These are phyloP conservation scores for Nicator chloris DNA, from an alignment of 2,113 vertebrate genomes.

Conservation along the genomic window DNA sequence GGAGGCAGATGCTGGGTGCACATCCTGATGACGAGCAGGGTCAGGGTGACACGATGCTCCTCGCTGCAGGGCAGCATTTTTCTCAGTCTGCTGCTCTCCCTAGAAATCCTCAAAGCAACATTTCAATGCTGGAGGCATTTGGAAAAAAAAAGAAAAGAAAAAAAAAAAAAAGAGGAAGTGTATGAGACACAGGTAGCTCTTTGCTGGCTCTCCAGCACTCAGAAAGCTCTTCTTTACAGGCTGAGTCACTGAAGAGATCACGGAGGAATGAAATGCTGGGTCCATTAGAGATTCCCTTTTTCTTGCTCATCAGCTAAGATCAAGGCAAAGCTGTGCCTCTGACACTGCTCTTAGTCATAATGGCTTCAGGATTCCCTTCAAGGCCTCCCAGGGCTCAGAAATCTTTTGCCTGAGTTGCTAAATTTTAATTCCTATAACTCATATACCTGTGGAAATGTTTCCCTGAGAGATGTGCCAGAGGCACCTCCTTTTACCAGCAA, in stretches of 20 bases:
- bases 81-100: constrained; percentile 1
- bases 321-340: background rate
- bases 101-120: constrained; percentile 4
- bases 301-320: constrained; percentile 25
- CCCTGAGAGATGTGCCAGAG: background rate
- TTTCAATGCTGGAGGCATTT: background rate
- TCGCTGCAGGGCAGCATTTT: constrained; percentile 7
- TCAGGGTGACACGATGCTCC: background rate
- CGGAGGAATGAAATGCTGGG: background rate
- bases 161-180: background rate
- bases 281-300: constrained; percentile 8
- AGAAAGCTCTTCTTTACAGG: background rate
- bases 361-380: background rate
- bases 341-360: constrained; percentile 30
- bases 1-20: background rate
- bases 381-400: background rate
- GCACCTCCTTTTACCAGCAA: background rate
- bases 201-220: background rate
- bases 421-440: background rate
- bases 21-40: background rate
- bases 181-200: constrained; percentile 29
- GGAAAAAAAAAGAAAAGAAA: background rate
- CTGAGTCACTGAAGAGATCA: constrained; percentile 34
- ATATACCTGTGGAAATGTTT: background rate
- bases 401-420: background rate